phyloP scores from a whole-genome alignment of 1,140 invertebrate species.

The Drosophila kepulauana region DNA sequence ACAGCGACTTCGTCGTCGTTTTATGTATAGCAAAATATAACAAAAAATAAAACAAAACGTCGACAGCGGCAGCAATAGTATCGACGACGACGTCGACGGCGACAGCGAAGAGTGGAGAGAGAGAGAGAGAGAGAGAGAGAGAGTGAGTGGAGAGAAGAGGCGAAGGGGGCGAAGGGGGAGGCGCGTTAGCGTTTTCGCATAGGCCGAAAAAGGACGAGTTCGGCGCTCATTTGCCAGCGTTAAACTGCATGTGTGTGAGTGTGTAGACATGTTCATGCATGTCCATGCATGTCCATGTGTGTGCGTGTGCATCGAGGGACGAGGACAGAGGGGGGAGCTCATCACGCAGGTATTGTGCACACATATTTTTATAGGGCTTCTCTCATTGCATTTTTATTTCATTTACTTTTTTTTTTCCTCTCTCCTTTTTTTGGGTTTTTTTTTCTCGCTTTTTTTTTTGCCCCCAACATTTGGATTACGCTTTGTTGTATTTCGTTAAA shows the following conservation, averaged over 20 bases:
- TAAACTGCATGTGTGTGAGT: conserved; percentile 4
- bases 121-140: no score
- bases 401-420: conserved; percentile 42
- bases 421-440: conserved; percentile 37
- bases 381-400: conserved; percentile 72
- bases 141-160: not conserved
- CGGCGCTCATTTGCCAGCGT: conserved; percentile 72
- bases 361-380: conserved; percentile 79
- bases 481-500: conserved; percentile 61
- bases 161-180: conserved; percentile 5
- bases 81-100: conserved; percentile 4
- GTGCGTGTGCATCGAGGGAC: no score
- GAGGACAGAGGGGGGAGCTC: not conserved
- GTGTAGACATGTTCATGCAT: conserved; percentile 7
- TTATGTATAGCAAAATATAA: conserved; percentile 16
- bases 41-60: conserved; percentile 5
- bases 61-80: conserved; percentile 11
- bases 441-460: conserved; percentile 24
- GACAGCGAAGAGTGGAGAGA: not conserved
- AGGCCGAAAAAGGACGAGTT: conserved; percentile 80
- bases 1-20: conserved; percentile 4
- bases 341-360: conserved; percentile 59
- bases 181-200: conserved; percentile 45
- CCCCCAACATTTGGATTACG: conserved; percentile 70
- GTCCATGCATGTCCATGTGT: conserved; percentile 14